phyloP scores from a whole-genome alignment of 2,888 invertebrate genomes.

The Lucinisca nassula region DNA sequence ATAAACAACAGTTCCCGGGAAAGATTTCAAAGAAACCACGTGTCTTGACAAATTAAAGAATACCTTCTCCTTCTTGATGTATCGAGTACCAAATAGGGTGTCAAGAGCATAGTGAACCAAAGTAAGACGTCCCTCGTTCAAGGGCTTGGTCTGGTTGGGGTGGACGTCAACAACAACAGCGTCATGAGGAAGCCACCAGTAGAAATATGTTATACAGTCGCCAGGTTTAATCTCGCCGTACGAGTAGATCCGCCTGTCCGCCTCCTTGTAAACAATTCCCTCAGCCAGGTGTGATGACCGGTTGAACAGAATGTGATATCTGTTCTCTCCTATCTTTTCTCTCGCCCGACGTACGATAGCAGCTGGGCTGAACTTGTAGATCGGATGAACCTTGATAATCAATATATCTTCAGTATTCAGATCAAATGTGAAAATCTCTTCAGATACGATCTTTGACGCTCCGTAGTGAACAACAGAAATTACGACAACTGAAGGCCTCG shows the following conservation, averaged over 20 bases:
- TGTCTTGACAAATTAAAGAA: constrained; percentile 5
- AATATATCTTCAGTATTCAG: constrained; percentile 36
- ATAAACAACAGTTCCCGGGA: constrained; percentile 31
- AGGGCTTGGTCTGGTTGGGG: background rate
- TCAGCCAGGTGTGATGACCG: constrained; percentile 32
- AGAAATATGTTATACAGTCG: constrained; percentile 34
- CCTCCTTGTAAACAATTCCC: constrained; percentile 25
- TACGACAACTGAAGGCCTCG: background rate
- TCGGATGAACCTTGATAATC: constrained; percentile 38
- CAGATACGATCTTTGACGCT: background rate
- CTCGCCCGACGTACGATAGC: constrained; percentile 35
- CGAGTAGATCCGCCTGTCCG: background rate
- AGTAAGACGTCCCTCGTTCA: background rate
- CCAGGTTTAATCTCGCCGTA: constrained; percentile 23
- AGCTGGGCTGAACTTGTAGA: constrained; percentile 8
- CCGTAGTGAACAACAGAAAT: constrained; percentile 40
- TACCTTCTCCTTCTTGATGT: constrained; percentile 28
- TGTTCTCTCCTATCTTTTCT: constrained; percentile 23
- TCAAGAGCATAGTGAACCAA: constrained; percentile 44
- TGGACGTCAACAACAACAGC: constrained; percentile 32
- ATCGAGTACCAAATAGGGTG: constrained; percentile 13
- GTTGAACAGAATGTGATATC: constrained; percentile 9
- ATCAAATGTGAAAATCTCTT: constrained; percentile 42
- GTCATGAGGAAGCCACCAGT: constrained; percentile 37
- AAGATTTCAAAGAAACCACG: constrained; percentile 20